Conservation (phyloP, 2,797 vertebrate genomes). For the Fratercula arctica region DNA sequence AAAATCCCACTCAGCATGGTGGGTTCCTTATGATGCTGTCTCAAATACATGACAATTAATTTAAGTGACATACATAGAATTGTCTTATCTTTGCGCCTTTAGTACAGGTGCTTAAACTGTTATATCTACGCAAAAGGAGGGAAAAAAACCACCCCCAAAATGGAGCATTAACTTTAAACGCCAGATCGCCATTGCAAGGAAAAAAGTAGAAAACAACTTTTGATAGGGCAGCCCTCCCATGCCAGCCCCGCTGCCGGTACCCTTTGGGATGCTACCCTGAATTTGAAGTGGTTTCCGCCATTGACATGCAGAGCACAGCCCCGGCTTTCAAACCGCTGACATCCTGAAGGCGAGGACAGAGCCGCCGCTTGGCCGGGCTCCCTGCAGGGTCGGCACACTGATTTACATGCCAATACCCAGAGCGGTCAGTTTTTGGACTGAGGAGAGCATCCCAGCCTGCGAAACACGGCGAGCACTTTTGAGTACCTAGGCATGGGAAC, state of each 20-base stretch:
- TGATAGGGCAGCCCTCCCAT: slow-evolving; percentile 5
- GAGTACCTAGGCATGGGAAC: slow-evolving; percentile 61
- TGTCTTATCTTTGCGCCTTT: background rate
- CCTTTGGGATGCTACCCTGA: background rate
- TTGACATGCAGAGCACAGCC: slow-evolving; percentile 53
- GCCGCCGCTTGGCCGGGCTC: slow-evolving; percentile 25
- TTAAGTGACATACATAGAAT: background rate
- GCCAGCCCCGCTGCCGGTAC: background rate
- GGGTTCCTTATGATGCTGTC: background rate
- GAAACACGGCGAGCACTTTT: slow-evolving; percentile 11
- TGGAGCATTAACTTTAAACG: background rate
- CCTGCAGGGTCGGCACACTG: slow-evolving; percentile 57
- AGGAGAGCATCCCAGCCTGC: slow-evolving; percentile 31
- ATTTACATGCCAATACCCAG: slow-evolving; percentile 66
- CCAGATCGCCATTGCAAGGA: background rate
- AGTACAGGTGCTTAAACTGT: background rate
- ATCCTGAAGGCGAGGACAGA: slow-evolving; percentile 49
- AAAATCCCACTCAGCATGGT: background rate
- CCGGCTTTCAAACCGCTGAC: slow-evolving; percentile 35
- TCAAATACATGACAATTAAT: background rate
- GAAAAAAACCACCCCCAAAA: background rate
- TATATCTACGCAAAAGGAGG: background rate
- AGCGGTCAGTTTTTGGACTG: slow-evolving; percentile 16
- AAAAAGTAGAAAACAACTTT: slow-evolving; percentile 31
- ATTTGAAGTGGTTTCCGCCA: slow-evolving; percentile 56